These are phyloP conservation scores for Ammospiza caudacuta DNA, from an alignment of 2,113 vertebrate genomes.

Conservation along the genomic window DNA sequence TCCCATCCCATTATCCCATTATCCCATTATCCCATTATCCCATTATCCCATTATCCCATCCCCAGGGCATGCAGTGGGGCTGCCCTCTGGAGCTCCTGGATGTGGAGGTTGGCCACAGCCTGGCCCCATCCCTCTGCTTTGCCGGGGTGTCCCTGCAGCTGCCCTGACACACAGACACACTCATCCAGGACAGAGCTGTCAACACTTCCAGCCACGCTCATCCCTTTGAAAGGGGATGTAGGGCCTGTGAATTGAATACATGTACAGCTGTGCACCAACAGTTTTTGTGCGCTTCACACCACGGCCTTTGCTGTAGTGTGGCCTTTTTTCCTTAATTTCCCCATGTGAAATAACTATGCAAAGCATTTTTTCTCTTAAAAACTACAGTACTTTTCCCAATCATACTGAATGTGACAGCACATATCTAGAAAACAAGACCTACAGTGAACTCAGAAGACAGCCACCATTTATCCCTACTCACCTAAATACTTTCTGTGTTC, in stretches of 20 bases:
- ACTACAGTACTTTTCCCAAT: background rate
- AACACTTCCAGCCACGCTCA: background rate
- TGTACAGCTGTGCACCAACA: accelerated
- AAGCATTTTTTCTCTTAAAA: background rate
- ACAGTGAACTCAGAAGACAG: background rate
- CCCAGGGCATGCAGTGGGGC: accelerated
- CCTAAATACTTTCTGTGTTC: background rate
- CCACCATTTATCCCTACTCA: background rate
- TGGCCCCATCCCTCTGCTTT: accelerated
- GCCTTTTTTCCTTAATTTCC: background rate
- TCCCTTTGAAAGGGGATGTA: accelerated
- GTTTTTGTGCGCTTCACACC: background rate
- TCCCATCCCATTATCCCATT: too few species aligned
- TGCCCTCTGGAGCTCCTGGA: background rate
- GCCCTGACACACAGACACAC: background rate
- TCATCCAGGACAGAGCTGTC: background rate
- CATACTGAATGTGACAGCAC: background rate
- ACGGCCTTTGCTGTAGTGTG: background rate
- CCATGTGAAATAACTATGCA: background rate
- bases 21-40: too few species aligned
- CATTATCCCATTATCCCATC: too few species aligned
- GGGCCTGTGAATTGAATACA: background rate
- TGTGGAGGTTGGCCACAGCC: background rate
- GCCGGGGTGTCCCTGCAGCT: background rate
- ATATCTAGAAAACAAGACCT: background rate